A percentile compares a stretch with the other conserved stretches of the same genome.
Conservation (phyloP, 2,888 invertebrate genomes). For the Trichopoda pennipes region DNA sequence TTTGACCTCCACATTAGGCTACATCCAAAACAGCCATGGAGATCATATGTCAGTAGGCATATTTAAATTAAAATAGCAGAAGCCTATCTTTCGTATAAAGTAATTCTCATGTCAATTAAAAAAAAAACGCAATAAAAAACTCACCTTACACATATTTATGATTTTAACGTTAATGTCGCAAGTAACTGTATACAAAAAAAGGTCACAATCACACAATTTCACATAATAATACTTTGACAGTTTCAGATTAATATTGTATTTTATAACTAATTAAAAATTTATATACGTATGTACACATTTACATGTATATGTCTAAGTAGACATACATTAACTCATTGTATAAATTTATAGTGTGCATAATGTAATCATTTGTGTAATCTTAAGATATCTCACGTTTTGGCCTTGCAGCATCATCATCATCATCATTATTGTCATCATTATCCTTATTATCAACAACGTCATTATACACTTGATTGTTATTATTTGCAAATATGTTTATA, state of each 20-base stretch:
- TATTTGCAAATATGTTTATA: slow-evolving; percentile 28
- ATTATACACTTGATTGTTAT: slow-evolving; percentile 42
- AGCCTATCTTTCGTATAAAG: too few relatives aligned
- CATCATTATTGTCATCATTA: slow-evolving; percentile 7
- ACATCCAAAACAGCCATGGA: too few relatives aligned
- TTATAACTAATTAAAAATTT: slow-evolving; percentile 56
- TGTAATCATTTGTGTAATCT: slow-evolving; percentile 64
- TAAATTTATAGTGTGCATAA: slow-evolving; percentile 39
- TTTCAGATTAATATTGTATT: slow-evolving; percentile 42
- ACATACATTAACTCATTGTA: slow-evolving; percentile 10
- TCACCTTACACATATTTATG: too few relatives aligned
- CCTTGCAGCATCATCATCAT: slow-evolving; percentile 62
- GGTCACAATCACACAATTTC: too few relatives aligned
- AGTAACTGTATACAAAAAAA: not conserved
- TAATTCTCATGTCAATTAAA: too few relatives aligned
- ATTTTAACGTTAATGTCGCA: not conserved
- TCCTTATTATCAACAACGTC: slow-evolving; percentile 32
- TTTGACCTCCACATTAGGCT: too few relatives aligned
- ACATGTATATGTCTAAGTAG: not conserved
- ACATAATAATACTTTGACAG: slow-evolving; percentile 38
- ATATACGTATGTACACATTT: not conserved
- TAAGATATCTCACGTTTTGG: slow-evolving; percentile 68
- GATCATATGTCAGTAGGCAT: too few relatives aligned
- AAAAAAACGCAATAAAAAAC: too few relatives aligned
- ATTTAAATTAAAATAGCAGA: too few relatives aligned